These are phyloP conservation scores for Bombus terrestris DNA, from an alignment of 1,140 invertebrate species.

Conservation along the genomic window DNA sequence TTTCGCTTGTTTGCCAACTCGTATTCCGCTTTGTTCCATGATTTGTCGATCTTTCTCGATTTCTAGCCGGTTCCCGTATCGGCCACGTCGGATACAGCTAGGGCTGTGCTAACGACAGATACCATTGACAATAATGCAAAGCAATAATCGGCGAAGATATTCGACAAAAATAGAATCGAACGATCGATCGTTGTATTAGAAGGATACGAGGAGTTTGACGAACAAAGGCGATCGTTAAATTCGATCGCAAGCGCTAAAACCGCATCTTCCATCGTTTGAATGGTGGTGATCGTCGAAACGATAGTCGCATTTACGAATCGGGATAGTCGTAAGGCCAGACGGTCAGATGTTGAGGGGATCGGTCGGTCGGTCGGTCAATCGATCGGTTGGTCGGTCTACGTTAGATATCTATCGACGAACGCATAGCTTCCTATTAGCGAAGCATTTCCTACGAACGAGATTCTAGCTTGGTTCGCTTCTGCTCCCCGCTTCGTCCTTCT, in stretches of 20 bases:
- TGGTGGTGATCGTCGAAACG: background rate
- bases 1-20: background rate
- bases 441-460: constrained; percentile 76
- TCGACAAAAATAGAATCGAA: background rate
- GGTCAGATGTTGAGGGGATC: background rate
- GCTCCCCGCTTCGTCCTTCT: constrained; percentile 43
- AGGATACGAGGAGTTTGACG: background rate
- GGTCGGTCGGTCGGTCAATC: constrained; percentile 18
- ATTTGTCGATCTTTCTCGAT: background rate
- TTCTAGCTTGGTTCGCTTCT: constrained; percentile 48
- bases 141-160: background rate
- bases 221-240: background rate
- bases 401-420: constrained; percentile 76
- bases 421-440: constrained; percentile 78
- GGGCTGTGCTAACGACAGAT: background rate
- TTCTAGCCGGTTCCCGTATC: background rate
- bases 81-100: background rate
- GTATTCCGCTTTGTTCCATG: background rate
- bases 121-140: background rate
- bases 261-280: background rate
- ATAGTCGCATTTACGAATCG: background rate
- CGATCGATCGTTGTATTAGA: background rate
- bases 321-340: background rate
- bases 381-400: constrained; percentile 1
- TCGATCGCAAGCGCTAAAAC: background rate